Percentiles rank a stretch among this genome's conserved stretches.
Evolutionary conservation across 30 jellyfish, hydroid and myxozoan genomes (phyloP).

Genomic region (Rhopilema esculentum): DNA sequence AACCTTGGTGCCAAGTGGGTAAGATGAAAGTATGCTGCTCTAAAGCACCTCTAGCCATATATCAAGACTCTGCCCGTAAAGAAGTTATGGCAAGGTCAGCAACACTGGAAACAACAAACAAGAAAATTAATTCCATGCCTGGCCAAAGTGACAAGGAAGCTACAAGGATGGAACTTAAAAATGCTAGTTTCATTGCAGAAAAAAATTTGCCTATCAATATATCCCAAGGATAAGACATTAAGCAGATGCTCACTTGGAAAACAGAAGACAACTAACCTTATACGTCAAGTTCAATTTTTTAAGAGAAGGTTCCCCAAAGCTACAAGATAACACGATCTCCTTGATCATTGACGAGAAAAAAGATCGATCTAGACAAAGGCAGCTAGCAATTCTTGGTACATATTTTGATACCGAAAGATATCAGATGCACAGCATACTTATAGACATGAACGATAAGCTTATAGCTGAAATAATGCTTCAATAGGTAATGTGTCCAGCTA

Average conservation of each 20-base stretch:
- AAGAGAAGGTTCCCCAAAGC: conserved; percentile 44
- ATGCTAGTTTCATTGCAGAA: conserved; percentile 61
- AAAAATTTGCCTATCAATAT: conserved; percentile 38
- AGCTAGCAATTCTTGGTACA: conserved; percentile 55
- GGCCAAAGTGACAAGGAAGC: conserved; percentile 36
- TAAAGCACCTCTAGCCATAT: conserved; percentile 50
- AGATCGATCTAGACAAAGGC: conserved; percentile 41
- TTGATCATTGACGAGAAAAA: conserved; percentile 62
- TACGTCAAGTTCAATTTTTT: conserved; percentile 23
- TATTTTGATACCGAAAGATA: conserved; percentile 21
- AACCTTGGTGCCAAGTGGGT: conserved; percentile 37
- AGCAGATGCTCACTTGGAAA: conserved; percentile 38
- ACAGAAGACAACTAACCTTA: conserved; percentile 55
- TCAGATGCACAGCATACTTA: conserved; percentile 24
- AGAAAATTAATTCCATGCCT: background rate
- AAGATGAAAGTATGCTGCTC: conserved; percentile 20
- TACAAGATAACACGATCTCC: conserved; percentile 30
- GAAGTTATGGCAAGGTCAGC: conserved; percentile 24
- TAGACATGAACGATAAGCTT: conserved; percentile 21
- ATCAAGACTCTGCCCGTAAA: conserved; percentile 41
- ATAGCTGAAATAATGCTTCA: background rate
- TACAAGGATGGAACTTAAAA: conserved; percentile 33
- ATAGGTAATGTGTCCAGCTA: too few relatives aligned
- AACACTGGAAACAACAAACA: conserved; percentile 7
- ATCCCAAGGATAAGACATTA: conserved; percentile 25